A percentile compares a stretch with the other conserved stretches of the same genome.
phyloP scores from a whole-genome alignment of 2,797 vertebrate species.

The Hypotaenidia philippensis region DNA sequence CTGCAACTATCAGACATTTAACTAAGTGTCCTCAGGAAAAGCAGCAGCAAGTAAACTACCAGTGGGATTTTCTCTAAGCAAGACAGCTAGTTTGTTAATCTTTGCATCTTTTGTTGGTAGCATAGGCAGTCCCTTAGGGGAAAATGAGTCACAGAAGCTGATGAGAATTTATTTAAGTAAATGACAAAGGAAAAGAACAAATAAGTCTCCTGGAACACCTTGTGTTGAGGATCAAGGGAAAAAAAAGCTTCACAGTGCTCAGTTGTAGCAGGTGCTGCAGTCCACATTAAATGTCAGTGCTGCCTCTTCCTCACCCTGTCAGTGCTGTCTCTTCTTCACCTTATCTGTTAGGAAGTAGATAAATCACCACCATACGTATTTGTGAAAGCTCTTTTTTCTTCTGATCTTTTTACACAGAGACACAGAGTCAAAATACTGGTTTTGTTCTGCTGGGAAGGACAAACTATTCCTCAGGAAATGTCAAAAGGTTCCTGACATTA shows the following conservation, averaged over 20 bases:
- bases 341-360: background rate
- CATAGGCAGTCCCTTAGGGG: background rate
- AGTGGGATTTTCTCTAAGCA: background rate
- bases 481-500: background rate
- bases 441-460: conserved; percentile 12
- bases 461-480: conserved; percentile 24
- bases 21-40: background rate
- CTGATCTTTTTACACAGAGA: background rate
- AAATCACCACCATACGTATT: background rate
- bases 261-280: background rate
- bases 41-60: background rate
- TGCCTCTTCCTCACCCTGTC: background rate
- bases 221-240: background rate
- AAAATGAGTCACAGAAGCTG: conserved; percentile 20
- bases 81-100: background rate
- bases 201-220: background rate
- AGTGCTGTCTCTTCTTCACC: background rate
- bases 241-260: background rate
- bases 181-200: conserved; percentile 27
- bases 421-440: background rate
- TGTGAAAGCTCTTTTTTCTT: conserved; percentile 20
- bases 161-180: conserved; percentile 16
- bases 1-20: background rate
- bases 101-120: background rate
- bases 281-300: background rate